Conservation (phyloP, 2,888 invertebrate species). For the Pycnomerus fuliginosus region DNA sequence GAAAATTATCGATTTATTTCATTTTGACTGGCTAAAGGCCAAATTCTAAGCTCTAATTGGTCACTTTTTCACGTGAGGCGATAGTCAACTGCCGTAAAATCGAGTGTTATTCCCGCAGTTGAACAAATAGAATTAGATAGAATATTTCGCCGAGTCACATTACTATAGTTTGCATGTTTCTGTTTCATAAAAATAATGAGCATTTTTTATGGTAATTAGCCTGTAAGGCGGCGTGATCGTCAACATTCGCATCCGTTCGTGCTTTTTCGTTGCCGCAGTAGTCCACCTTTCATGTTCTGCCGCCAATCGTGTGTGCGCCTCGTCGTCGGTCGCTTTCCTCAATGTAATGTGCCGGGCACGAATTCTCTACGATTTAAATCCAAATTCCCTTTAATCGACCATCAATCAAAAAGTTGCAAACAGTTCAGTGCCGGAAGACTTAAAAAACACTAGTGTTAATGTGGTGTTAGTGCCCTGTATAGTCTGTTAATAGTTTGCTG, state of each 20-base stretch:
- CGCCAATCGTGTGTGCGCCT: slow-evolving; percentile 24
- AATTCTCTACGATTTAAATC: background rate
- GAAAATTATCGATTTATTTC: no score
- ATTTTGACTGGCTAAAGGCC: no score
- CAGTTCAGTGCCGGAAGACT: background rate
- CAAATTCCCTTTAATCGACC: background rate
- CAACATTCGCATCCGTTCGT: slow-evolving; percentile 17
- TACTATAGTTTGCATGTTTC: no score
- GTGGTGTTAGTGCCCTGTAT: no score
- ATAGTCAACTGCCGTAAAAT: no score
- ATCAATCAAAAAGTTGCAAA: slow-evolving; percentile 1
- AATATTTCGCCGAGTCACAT: no score
- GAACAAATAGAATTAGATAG: no score
- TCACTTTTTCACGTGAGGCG: no score
- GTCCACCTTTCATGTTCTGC: slow-evolving; percentile 25
- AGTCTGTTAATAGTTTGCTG: no score
- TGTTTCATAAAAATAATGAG: slow-evolving; percentile 1
- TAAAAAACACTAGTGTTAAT: no score
- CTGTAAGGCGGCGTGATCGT: slow-evolving; percentile 18
- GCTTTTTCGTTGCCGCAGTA: slow-evolving; percentile 25
- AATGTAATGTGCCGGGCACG: background rate
- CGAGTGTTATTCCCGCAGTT: no score
- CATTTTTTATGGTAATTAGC: slow-evolving; percentile 21
- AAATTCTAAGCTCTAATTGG: no score
- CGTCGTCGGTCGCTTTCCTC: background rate